A percentile compares a stretch with the other conserved stretches of the same genome.
Conservation (phyloP, 2,888 invertebrate species). For the Omphaloscelis lunosa region DNA sequence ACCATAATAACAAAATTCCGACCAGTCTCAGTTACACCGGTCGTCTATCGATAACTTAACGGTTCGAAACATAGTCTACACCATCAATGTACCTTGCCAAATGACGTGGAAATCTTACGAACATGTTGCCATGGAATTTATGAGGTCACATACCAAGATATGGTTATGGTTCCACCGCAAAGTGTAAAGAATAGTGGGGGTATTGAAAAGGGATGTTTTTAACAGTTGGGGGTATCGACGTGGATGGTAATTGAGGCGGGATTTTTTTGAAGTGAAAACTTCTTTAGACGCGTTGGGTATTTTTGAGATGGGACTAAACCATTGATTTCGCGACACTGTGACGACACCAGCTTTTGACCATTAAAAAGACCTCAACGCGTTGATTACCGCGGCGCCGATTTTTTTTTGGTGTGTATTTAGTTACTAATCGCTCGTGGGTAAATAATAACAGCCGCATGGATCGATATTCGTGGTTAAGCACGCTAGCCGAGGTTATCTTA, state of each 20-base stretch:
- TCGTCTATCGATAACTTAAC: slow-evolving; percentile 54
- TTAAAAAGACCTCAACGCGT: too few relatives aligned
- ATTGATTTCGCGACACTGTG: too few relatives aligned
- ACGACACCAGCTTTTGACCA: too few relatives aligned
- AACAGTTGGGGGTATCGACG: too few relatives aligned
- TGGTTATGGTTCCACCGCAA: slow-evolving; percentile 19
- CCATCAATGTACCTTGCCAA: slow-evolving; percentile 52
- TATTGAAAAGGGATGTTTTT: not conserved
- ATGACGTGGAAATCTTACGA: slow-evolving; percentile 63
- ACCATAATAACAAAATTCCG: slow-evolving; percentile 15
- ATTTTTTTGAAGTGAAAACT: not conserved
- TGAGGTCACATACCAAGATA: slow-evolving; percentile 46
- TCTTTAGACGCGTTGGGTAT: too few relatives aligned
- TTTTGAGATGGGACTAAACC: too few relatives aligned
- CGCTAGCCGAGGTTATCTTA: too few relatives aligned
- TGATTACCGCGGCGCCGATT: too few relatives aligned
- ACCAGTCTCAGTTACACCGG: not conserved
- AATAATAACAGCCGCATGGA: not conserved
- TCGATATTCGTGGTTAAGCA: too few relatives aligned
- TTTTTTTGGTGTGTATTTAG: too few relatives aligned
- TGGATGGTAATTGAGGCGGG: too few relatives aligned
- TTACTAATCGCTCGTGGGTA: not conserved
- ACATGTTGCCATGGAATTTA: slow-evolving; percentile 60
- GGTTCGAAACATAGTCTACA: slow-evolving; percentile 45
- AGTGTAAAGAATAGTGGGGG: not conserved